Base-by-base conservation (phyloP, 2,797 vertebrate species). In the Pangasius macronema region DNA sequence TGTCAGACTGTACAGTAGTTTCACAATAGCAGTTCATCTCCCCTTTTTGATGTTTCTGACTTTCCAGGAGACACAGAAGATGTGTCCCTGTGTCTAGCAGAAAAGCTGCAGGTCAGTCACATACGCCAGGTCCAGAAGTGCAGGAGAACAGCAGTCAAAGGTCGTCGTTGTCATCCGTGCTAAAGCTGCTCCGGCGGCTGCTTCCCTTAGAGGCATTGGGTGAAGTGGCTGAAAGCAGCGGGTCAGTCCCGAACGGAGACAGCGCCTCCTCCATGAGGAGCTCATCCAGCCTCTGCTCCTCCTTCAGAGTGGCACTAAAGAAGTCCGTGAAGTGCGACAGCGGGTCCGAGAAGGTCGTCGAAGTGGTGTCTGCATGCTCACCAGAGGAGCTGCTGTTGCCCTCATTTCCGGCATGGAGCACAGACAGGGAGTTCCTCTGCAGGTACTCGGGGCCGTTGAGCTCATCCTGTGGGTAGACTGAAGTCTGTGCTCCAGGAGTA, bases 311-410 rank as follows among this genome's bases (percentile, higher is more conserved):
- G 1, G 96, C 95, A 0, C 97, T 98, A 93, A 99, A 99, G 94
- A 99, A 96, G 95, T 99, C 97, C 0, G 98, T 99, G 93, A 99
- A 99, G 92, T 99, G 97, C 61, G 98, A 99, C 90, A 99, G 96
- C 3, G 99, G 99, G 93, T 99, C 98, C 0, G 97, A 98, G 95
- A 98, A 99, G 6, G 96, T 95, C 75, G 96, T 95, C 76, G 97
- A 96, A 18, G 75, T 2, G 91, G 94, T 93, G 36, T 97, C 95
- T 72, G 93, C 93, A 30, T 95, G 93, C 0, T 96, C 95, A n/a
- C 94, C 92, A 59, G 61, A 30, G 46, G 92, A 93, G 1, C 84
- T 80, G 0, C 85, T 36, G 0, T 92, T 77, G 13, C 93, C 84
- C 82, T 92, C 65, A 0, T 82, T 87, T 0, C 49, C 33, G 10